A percentile compares a stretch with the other conserved stretches of the same genome.
These are phyloP conservation scores for Osmerus mordax DNA, from an alignment of 2,113 vertebrate genomes.

Conservation along the genomic window DNA sequence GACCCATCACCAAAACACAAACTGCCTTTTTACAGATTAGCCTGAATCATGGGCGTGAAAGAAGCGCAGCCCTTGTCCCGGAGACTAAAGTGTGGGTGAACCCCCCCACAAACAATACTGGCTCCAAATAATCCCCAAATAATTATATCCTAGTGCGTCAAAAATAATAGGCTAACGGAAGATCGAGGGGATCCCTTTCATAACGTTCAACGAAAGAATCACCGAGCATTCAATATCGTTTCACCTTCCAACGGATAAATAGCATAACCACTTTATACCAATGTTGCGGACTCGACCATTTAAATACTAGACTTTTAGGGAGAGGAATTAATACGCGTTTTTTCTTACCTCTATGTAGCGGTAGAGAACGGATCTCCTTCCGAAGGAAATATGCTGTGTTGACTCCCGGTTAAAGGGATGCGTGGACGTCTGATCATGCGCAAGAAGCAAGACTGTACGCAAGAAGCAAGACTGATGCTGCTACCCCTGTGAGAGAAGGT, in stretches of 20 bases:
- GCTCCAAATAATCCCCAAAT: too few species aligned
- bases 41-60: too few species aligned
- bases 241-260: not conserved
- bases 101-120: too few species aligned
- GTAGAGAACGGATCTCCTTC: conserved; percentile 1
- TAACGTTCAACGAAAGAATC: not conserved
- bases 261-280: not conserved
- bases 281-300: not conserved
- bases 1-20: too few species aligned
- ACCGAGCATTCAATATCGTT: not conserved
- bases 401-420: conserved; percentile 28
- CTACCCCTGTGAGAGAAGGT: conserved; percentile 18
- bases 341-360: conserved; percentile 40
- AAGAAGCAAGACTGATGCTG: conserved; percentile 39
- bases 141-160: conserved; percentile 18
- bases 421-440: conserved; percentile 36
- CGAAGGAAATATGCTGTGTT: conserved; percentile 15
- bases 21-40: too few species aligned
- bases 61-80: too few species aligned
- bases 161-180: not conserved
- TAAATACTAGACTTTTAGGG: not conserved
- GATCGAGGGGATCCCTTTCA: not conserved
- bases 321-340: not conserved
- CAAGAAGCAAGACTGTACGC: conserved; percentile 41
- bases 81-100: too few species aligned